Conservation (phyloP, 92 coral and sea anemone species). For the Heteractis magnifica region DNA sequence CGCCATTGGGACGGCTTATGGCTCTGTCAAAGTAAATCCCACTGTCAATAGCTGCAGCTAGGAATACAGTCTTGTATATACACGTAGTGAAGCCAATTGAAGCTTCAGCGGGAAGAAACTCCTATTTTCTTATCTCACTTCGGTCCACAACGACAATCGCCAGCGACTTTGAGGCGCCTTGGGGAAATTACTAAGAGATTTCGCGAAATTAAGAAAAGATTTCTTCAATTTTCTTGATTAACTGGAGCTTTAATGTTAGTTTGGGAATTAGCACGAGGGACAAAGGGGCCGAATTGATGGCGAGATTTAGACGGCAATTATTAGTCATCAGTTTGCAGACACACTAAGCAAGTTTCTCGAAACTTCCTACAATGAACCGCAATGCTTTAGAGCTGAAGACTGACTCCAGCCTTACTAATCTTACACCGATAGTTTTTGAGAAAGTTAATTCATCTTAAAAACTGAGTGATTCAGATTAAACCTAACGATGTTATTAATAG, state of each 20-base stretch:
- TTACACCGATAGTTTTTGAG: not conserved
- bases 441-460: not conserved
- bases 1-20: conserved; percentile 7
- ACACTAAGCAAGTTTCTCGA: not conserved
- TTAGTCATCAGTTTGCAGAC: not conserved
- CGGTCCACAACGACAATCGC: not conserved
- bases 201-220: conserved; percentile 19
- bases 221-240: conserved; percentile 22
- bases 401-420: not conserved
- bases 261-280: conserved; percentile 23
- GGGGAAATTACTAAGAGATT: conserved; percentile 22
- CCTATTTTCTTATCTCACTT: not conserved
- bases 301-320: conserved; percentile 11
- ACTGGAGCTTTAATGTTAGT: conserved; percentile 17
- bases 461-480: not conserved
- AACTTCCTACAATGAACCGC: no score
- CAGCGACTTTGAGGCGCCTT: conserved; percentile 31
- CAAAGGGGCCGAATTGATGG: conserved; percentile 16
- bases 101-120: not conserved
- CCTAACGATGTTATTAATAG: not conserved
- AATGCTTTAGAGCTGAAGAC: not conserved
- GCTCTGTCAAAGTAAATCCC: not conserved
- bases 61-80: not conserved
- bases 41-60: not conserved
- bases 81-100: not conserved